Evolutionary conservation across 2,797 vertebrate genomes (phyloP), one percentile per base, ranked within the genome.

Genomic region (Danionella dracula): DNA sequence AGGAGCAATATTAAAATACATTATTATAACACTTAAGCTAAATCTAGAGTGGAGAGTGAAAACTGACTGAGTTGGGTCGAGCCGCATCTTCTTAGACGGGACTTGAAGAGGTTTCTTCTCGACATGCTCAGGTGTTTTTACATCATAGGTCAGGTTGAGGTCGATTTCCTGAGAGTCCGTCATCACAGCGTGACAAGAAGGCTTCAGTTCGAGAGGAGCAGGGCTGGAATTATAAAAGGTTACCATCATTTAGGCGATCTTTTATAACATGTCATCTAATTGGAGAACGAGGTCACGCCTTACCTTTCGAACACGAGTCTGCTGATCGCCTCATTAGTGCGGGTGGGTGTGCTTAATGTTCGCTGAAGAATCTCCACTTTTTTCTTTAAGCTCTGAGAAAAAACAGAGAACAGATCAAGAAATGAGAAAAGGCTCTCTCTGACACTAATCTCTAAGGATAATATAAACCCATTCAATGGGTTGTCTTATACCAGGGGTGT

Each of bases 281-380:
- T n/a, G n/a, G n/a, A n/a, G n/a, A n/a, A n/a, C n/a, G n/a, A n/a
- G n/a, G n/a, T n/a, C n/a, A n/a, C n/a, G n/a, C 5, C n/a, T 15
- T 4, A 92, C 91, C 91, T 93, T 76, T 93, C 92, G 29, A 88
- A 86, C 51, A 93, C 80, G 1, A 92, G 81, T 2, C 91, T 88
- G 68, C 86, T 90, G 70, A 92, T 84, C 1, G 87, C 83, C 72
- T 93, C 91, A 10, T 81, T 90, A 11, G 91, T 89, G 54, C 85
- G 87, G 0, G 90, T 90, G 0, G 97, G 93, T 3, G 94, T 89
- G 79, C 89, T 97, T 75, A 98, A 84, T 13, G 92, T 94, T 80
- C 91, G 94, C 82, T 98, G 95, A 17, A 99, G 84, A 66, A 98
- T 89, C 56, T 83, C 90, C 67, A 99, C 89, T 75, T 95, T 99